A percentile compares a stretch with the other conserved stretches of the same genome.
phyloP scores from a whole-genome alignment of 2,797 vertebrate genomes.

The Pangasius mekongensis region DNA sequence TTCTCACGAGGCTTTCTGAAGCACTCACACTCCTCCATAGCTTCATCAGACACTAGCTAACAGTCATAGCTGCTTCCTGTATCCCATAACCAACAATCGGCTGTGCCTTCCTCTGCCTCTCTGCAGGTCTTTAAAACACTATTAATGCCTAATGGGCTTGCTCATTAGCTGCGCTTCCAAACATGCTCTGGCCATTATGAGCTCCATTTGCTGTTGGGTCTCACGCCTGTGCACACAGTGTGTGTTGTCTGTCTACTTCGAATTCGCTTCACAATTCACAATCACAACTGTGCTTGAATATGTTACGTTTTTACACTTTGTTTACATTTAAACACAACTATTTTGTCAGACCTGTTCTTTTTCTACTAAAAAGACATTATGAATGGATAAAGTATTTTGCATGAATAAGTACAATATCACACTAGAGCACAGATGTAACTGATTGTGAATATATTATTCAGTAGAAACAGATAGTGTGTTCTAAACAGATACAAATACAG shows the following conservation, averaged over 20 bases:
- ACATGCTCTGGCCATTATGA: slow-evolving; percentile 73
- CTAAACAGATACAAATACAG: background rate
- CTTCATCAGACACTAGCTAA: slow-evolving; percentile 20
- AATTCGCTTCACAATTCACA: slow-evolving; percentile 27
- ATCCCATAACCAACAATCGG: slow-evolving; percentile 30
- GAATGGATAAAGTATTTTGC: slow-evolving; percentile 4
- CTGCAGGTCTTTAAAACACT: slow-evolving; percentile 72
- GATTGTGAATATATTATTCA: background rate
- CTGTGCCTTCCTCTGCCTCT: slow-evolving; percentile 52
- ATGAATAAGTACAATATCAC: slow-evolving; percentile 7
- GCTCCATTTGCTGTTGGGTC: slow-evolving; percentile 70
- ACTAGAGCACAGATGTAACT: background rate
- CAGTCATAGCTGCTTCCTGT: slow-evolving; percentile 29
- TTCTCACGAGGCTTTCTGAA: background rate
- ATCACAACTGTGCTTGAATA: background rate
- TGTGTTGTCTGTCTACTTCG: slow-evolving; percentile 65
- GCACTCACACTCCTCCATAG: background rate
- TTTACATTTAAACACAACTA: background rate
- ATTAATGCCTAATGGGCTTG: slow-evolving; percentile 76
- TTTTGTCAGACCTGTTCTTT: background rate
- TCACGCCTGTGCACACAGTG: slow-evolving; percentile 64
- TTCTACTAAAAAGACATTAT: background rate
- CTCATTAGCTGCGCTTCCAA: slow-evolving; percentile 76
- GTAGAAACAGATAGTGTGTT: background rate
- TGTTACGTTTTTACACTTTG: background rate